These are phyloP conservation scores for Ceyx margarethae DNA, from an alignment of 2,113 vertebrate species.

Conservation along the genomic window DNA sequence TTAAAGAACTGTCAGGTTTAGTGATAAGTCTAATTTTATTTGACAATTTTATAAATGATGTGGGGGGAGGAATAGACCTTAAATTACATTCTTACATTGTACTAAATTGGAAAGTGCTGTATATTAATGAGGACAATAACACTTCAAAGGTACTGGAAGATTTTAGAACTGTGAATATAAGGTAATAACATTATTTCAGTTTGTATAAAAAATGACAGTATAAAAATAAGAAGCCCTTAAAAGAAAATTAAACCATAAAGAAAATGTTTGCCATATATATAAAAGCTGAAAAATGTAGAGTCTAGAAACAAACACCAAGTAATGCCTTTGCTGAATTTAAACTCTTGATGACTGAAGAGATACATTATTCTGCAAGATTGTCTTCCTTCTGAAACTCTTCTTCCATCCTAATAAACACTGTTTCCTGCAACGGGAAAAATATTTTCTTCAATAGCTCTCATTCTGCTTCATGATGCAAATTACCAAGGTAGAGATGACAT, in stretches of 20 bases:
- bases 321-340: background rate
- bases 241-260: constrained; percentile 31
- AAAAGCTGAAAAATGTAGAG: background rate
- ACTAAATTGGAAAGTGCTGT: constrained; percentile 32
- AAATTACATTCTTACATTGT: constrained; percentile 30
- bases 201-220: background rate
- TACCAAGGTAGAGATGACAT: background rate
- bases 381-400: background rate
- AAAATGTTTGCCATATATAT: constrained; percentile 10
- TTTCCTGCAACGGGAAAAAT: background rate
- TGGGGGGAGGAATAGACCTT: constrained; percentile 18
- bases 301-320: background rate
- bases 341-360: background rate
- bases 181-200: constrained; percentile 35
- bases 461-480: background rate
- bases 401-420: background rate
- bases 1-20: constrained; percentile 47
- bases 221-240: constrained; percentile 20
- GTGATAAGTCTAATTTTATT: constrained; percentile 62
- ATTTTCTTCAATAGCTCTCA: background rate
- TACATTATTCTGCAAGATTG: background rate
- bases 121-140: constrained; percentile 53
- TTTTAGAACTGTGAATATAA: constrained; percentile 23
- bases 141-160: constrained; percentile 33
- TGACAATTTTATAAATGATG: constrained; percentile 53